phyloP scores from a whole-genome alignment of 2,888 invertebrate species.

The Chromoteleia sp. region DNA sequence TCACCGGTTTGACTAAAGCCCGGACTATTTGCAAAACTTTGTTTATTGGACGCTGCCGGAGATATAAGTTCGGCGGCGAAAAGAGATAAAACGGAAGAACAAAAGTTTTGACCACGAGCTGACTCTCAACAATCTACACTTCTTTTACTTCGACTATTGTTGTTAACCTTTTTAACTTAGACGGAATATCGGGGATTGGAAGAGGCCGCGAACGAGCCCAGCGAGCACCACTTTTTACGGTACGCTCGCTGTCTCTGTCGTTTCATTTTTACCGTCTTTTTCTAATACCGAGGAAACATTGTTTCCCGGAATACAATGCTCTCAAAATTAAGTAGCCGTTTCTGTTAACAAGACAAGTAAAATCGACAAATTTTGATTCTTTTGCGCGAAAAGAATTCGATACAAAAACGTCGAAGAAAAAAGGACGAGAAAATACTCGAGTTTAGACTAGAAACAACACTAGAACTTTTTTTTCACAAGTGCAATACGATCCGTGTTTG shows the following conservation, averaged over 20 bases:
- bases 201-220: conserved; percentile 14
- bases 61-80: conserved; percentile 23
- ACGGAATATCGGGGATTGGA: conserved; percentile 33
- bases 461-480: not conserved
- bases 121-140: conserved; percentile 55
- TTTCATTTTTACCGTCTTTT: not conserved
- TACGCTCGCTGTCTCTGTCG: not conserved
- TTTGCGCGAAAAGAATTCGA: too few relatives aligned
- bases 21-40: conserved; percentile 59
- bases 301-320: not conserved
- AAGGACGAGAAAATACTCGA: too few relatives aligned
- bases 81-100: conserved; percentile 50
- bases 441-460: not conserved
- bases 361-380: not conserved
- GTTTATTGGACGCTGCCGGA: conserved; percentile 62
- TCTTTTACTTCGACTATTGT: conserved; percentile 48
- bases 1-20: conserved; percentile 41
- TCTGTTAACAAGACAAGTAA: conserved; percentile 15
- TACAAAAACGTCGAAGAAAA: too few relatives aligned
- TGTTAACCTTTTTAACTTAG: conserved; percentile 61
- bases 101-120: conserved; percentile 56
- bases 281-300: conserved; percentile 24
- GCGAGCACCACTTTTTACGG: conserved; percentile 20
- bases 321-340: conserved; percentile 28
- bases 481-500: not conserved